Evolutionary conservation across 1,140 invertebrate genomes (phyloP).

Genomic region (Campoletis sonorensis): DNA sequence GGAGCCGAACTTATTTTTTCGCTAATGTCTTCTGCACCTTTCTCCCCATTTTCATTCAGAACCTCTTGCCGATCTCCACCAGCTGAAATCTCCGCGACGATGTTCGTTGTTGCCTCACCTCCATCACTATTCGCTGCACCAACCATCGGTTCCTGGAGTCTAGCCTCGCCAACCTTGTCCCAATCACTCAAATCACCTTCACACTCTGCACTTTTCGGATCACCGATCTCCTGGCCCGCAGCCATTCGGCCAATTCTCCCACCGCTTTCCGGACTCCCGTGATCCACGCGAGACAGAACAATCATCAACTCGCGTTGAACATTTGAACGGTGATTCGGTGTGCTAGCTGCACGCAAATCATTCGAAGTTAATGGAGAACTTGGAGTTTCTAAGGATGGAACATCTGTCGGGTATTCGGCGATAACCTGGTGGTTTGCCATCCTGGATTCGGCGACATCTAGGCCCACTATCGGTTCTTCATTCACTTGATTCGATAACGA

Average conservation of each 20-base stretch:
- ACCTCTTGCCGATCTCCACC: background rate
- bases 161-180: background rate
- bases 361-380: background rate
- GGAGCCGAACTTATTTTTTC: background rate
- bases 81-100: background rate
- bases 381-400: background rate
- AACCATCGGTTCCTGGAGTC: background rate
- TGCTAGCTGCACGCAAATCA: background rate
- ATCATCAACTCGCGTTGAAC: conserved; percentile 50
- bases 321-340: conserved; percentile 3
- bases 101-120: background rate
- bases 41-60: background rate
- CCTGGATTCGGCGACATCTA: background rate
- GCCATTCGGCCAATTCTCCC: background rate
- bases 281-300: conserved; percentile 55
- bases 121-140: background rate
- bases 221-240: background rate
- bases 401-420: background rate
- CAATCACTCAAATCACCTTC: background rate
- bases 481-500: background rate
- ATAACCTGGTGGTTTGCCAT: background rate
- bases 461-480: too few species aligned
- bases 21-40: background rate
- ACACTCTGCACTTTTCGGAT: background rate
- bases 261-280: background rate